phyloP scores from a whole-genome alignment of 35 echinoderm and acorn worm species.

The Anneissia japonica region DNA sequence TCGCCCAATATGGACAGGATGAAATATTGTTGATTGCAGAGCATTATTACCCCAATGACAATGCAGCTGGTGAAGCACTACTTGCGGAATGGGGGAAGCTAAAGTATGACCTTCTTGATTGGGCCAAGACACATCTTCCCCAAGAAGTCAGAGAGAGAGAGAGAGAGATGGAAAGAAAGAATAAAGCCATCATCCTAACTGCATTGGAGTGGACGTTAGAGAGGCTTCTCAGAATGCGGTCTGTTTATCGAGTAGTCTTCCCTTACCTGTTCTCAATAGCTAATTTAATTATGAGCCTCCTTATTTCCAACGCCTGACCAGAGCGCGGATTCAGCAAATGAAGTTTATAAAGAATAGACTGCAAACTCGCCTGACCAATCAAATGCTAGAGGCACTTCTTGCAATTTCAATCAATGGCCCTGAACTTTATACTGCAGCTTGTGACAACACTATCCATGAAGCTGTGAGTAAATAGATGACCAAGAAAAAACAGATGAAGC shows the following conservation, averaged over 20 bases:
- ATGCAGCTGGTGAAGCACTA: neutral
- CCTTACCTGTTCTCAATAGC: neutral
- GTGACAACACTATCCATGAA: neutral
- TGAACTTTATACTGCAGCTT: neutral
- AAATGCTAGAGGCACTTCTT: constrained; percentile 18
- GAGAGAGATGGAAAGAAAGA: neutral
- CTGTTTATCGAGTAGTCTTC: constrained; percentile 3
- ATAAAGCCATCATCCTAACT: neutral
- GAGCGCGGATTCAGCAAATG: constrained; percentile 23
- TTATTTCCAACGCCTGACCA: constrained; percentile 26
- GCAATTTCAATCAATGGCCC: constrained; percentile 30
- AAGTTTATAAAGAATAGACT: constrained; percentile 14
- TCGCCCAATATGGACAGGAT: neutral
- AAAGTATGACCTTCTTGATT: constrained; percentile 26
- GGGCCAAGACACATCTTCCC: neutral
- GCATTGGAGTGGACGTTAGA: constrained; percentile 8
- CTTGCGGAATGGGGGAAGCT: constrained; percentile 20
- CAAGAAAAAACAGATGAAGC: constrained; percentile 13
- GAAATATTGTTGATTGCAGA: neutral
- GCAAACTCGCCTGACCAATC: constrained; percentile 7
- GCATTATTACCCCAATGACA: neutral
- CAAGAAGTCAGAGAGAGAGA: neutral
- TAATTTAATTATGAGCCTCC: neutral
- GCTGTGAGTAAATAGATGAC: constrained; percentile 14
- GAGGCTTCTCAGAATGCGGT: neutral